These are phyloP conservation scores for Poeciliopsis infans DNA, from an alignment of 2,797 vertebrate species.

Conservation along the genomic window DNA sequence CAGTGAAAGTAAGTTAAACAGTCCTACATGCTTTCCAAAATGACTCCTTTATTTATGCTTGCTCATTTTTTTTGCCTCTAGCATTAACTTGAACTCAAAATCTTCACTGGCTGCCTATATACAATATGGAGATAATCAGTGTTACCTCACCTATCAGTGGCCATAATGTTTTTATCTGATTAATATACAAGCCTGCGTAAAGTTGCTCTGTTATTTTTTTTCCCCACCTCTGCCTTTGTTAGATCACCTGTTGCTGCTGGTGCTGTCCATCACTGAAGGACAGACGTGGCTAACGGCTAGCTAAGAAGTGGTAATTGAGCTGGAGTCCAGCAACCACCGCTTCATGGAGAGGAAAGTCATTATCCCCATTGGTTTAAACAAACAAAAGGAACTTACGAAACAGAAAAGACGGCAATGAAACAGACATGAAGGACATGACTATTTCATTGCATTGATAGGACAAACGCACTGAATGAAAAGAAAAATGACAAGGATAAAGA, in stretches of 20 bases:
- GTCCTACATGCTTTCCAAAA: not conserved
- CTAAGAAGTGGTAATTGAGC: constrained; percentile 68
- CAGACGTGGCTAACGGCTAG: constrained; percentile 55
- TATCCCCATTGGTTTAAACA: constrained; percentile 35
- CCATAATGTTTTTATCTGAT: not conserved
- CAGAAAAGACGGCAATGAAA: not conserved
- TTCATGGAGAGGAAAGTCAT: constrained; percentile 40
- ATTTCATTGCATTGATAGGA: not conserved
- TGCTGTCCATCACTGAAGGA: constrained; percentile 51
- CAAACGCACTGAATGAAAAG: not conserved
- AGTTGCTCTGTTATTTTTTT: constrained; percentile 38
- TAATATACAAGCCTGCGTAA: constrained; percentile 27
- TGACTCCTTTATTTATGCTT: not conserved
- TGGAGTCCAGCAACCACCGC: constrained; percentile 41
- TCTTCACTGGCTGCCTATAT: not conserved
- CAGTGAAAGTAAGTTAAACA: not conserved
- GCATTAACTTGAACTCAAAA: not conserved
- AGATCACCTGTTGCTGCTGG: constrained; percentile 23
- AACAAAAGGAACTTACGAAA: constrained; percentile 3
- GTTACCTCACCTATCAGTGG: not conserved
- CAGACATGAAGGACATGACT: not conserved
- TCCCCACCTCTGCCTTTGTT: constrained; percentile 11
- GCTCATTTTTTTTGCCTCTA: not conserved
- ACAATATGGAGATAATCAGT: not conserved
- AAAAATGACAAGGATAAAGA: not conserved